Evolutionary conservation across 2,797 vertebrate genomes (phyloP).

Genomic region (Dendrocincla fuliginosa): DNA sequence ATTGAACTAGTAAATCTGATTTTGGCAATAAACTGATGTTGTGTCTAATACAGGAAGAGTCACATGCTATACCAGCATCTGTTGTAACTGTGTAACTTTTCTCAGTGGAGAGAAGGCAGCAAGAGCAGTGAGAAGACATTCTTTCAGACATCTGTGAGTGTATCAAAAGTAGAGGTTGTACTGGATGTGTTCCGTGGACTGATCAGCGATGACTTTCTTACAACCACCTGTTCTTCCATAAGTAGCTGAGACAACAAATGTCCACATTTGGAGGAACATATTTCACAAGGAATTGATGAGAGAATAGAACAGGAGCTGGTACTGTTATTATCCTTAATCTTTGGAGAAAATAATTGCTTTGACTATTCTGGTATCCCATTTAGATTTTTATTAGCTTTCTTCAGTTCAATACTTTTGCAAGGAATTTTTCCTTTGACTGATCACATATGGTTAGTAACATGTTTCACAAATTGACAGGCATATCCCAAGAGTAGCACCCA

Average conservation of each 20-base stretch:
- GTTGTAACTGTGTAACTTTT: not conserved
- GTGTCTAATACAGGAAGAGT: not conserved
- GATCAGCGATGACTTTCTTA: not conserved
- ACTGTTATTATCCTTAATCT: not conserved
- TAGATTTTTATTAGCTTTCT: not conserved
- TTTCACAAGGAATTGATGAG: not conserved
- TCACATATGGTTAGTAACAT: not conserved
- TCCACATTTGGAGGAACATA: not conserved
- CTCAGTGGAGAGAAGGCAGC: not conserved
- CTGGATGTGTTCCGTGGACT: not conserved
- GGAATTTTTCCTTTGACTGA: not conserved
- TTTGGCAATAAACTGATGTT: conserved; percentile 3
- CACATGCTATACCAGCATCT: not conserved
- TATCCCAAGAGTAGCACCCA: not conserved
- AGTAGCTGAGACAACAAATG: not conserved
- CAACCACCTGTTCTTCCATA: not conserved
- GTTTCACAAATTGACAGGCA: not conserved
- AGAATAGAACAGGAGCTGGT: not conserved
- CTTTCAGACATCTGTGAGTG: not conserved
- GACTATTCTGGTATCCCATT: not conserved
- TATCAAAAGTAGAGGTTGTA: not conserved
- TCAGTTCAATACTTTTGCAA: not conserved
- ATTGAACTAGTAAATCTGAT: not conserved
- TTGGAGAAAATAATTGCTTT: not conserved
- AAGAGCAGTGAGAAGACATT: not conserved